Evolutionary conservation across 2,797 vertebrate species (phyloP).

Genomic region (Cirrhinus molitorella): DNA sequence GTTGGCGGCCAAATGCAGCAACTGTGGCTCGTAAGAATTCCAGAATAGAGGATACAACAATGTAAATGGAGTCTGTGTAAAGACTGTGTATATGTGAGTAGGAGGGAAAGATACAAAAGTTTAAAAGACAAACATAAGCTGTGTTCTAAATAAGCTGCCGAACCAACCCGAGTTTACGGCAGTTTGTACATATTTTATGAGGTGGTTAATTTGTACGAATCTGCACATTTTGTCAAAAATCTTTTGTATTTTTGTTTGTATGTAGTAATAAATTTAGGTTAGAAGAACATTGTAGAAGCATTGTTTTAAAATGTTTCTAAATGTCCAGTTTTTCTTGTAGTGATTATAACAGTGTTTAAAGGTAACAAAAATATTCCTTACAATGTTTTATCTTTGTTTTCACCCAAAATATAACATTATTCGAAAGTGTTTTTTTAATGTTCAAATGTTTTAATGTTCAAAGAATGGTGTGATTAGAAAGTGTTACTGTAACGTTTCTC

Average conservation of each 20-base stretch:
- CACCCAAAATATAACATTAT: background rate
- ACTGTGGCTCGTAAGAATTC: slow-evolving; percentile 36
- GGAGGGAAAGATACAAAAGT: background rate
- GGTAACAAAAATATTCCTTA: background rate
- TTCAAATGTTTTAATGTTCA: background rate
- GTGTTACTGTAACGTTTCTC: background rate
- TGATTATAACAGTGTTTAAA: background rate
- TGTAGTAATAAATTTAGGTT: background rate
- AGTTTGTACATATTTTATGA: too few species aligned
- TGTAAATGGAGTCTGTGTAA: slow-evolving; percentile 41
- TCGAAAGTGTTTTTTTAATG: background rate
- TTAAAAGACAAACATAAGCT: background rate
- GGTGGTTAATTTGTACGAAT: too few species aligned
- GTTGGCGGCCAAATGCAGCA: slow-evolving; percentile 34
- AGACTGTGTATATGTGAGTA: background rate
- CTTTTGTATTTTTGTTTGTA: too few species aligned
- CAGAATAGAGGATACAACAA: slow-evolving; percentile 42
- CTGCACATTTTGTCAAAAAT: too few species aligned
- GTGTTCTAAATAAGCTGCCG: background rate
- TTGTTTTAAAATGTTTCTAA: background rate
- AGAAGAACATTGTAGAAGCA: background rate
- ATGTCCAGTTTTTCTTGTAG: background rate
- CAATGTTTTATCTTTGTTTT: background rate
- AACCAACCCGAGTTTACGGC: too few species aligned
- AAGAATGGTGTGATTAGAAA: background rate